phyloP scores from a whole-genome alignment of 2,888 invertebrate genomes.

The Philonicus albiceps region DNA sequence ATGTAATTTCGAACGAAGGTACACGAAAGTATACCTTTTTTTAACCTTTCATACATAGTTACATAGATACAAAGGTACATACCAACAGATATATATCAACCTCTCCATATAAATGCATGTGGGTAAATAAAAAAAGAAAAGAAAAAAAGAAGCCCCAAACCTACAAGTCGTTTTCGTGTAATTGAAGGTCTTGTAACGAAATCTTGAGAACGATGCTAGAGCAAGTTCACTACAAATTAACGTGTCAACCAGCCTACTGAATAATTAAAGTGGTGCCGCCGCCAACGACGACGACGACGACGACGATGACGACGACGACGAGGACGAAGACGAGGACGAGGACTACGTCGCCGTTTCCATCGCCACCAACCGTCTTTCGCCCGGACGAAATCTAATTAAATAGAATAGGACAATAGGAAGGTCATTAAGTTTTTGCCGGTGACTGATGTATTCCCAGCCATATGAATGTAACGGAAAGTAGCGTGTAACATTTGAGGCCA shows the following conservation, averaged over 20 bases:
- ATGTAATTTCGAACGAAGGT: neutral
- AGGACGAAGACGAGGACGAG: too few relatives aligned
- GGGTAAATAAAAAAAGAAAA: neutral
- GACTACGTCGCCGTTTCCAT: neutral
- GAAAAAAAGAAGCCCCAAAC: too few relatives aligned
- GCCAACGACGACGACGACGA: too few relatives aligned
- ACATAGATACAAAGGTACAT: too few relatives aligned
- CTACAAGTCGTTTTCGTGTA: neutral
- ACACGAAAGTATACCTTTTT: neutral
- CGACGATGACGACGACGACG: too few relatives aligned
- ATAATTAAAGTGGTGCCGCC: neutral
- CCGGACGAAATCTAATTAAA: neutral
- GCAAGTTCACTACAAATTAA: neutral
- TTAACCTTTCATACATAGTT: too few relatives aligned
- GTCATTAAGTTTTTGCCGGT: neutral
- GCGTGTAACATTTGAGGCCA: neutral
- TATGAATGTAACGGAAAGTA: neutral
- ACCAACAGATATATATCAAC: too few relatives aligned
- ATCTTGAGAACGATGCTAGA: neutral
- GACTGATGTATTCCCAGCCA: neutral
- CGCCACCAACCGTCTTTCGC: neutral
- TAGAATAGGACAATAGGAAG: neutral
- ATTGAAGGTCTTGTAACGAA: constrained; percentile 12
- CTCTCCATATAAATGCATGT: neutral
- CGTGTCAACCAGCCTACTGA: neutral